These are phyloP conservation scores for Lycocorax pyrrhopterus DNA, from an alignment of 2,113 vertebrate genomes.

Conservation along the genomic window DNA sequence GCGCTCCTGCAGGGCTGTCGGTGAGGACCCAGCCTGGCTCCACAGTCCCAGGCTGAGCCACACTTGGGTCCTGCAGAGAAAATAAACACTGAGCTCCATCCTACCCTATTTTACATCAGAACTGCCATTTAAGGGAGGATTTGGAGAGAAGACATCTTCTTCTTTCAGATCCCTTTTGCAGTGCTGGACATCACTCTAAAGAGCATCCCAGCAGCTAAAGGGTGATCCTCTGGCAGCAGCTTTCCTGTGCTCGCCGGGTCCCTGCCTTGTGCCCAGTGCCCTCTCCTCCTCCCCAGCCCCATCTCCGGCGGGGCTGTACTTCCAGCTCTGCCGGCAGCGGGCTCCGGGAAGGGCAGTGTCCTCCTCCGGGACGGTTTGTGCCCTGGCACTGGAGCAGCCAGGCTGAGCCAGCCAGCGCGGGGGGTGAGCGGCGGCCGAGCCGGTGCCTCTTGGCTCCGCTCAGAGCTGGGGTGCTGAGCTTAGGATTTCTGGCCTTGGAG, in stretches of 20 bases:
- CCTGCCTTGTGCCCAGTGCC: background rate
- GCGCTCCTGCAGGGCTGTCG: background rate
- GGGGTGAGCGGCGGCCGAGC: background rate
- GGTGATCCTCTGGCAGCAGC: background rate
- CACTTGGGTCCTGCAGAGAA: background rate
- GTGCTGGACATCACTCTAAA: accelerated
- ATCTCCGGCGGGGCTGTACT: background rate
- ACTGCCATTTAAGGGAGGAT: constrained; percentile 35
- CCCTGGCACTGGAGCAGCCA: background rate
- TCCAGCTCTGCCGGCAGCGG: background rate
- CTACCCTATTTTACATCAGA: background rate
- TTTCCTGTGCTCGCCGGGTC: accelerated
- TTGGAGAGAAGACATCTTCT: background rate
- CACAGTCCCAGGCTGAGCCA: background rate
- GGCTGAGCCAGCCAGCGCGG: background rate
- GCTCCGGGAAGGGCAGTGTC: background rate
- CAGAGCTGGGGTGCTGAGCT: background rate
- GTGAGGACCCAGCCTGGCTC: background rate
- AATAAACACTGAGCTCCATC: background rate
- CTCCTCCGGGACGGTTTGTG: background rate
- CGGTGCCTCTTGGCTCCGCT: background rate
- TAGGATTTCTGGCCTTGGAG: background rate
- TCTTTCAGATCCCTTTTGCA: background rate
- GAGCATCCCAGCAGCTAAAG: background rate
- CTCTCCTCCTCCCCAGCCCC: background rate